Conservation (phyloP, 2,113 vertebrate genomes). For the Chionodraco myersi region DNA sequence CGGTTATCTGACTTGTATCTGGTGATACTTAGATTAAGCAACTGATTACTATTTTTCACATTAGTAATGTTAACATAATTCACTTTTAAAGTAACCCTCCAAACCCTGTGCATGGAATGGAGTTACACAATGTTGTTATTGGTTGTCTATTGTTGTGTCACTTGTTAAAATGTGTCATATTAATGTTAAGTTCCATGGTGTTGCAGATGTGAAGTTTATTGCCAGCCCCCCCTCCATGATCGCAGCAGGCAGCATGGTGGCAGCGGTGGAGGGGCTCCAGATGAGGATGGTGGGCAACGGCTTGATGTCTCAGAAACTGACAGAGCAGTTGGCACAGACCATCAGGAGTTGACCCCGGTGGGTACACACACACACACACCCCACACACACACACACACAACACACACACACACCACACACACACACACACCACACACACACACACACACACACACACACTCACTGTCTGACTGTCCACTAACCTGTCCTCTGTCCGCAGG, state of each 20-base stretch:
- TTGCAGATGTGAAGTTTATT: conserved; percentile 94
- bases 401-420: not conserved
- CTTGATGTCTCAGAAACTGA: conserved; percentile 89
- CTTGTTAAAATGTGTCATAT: not conserved
- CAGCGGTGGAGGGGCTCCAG: conserved; percentile 91
- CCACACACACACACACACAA: not conserved
- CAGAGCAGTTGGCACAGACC: conserved; percentile 90
- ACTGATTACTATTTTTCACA: no score
- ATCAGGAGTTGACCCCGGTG: conserved; percentile 93
- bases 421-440: not conserved
- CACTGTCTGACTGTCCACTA: not conserved
- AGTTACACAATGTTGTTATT: no score
- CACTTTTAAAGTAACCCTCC: no score
- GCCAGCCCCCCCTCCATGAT: conserved; percentile 96
- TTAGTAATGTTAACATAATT: no score
- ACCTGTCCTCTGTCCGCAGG: conserved; percentile 75
- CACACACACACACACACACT: not conserved
- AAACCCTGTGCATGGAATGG: no score
- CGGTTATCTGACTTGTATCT: no score
- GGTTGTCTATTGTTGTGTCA: not conserved
- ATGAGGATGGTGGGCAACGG: conserved; percentile 84
- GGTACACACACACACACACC: conserved; percentile 63
- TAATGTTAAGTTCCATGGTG: not conserved
- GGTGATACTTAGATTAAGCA: no score
- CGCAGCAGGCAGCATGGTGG: conserved; percentile 92